Conservation (phyloP, 2,797 vertebrate genomes). For the Furcifer pardalis region DNA sequence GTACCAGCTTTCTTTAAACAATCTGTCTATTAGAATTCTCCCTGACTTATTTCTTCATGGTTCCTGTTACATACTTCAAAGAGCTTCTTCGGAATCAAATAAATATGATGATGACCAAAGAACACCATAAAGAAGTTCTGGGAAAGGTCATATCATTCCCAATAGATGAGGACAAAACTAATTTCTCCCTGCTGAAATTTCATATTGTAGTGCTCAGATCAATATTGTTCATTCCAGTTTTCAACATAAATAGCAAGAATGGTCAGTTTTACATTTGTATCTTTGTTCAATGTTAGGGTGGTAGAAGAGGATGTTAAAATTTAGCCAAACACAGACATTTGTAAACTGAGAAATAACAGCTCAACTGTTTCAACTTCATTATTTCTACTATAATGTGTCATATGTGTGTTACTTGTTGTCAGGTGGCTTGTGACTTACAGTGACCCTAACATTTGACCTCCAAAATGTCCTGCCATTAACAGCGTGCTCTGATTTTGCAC, state of each 20-base stretch:
- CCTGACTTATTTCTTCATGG: background rate
- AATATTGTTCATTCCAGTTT: background rate
- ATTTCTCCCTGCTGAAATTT: background rate
- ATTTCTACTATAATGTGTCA: background rate
- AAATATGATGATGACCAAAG: background rate
- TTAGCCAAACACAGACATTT: background rate
- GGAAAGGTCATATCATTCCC: background rate
- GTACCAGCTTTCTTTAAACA: background rate
- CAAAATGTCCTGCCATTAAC: no score
- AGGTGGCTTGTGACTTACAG: no score
- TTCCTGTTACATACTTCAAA: background rate
- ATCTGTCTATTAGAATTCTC: background rate
- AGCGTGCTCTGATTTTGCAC: no score
- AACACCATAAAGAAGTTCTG: background rate
- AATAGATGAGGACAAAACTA: accelerated
- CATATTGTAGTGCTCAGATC: background rate
- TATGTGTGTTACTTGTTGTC: background rate
- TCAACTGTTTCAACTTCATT: background rate
- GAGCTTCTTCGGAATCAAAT: background rate
- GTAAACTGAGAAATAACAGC: background rate
- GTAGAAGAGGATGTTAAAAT: background rate
- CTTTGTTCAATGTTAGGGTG: background rate
- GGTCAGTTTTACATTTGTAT: background rate
- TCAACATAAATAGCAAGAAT: background rate
- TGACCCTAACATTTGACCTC: no score